Conservation (phyloP, 1,140 invertebrate genomes). For the Euura lappo region DNA sequence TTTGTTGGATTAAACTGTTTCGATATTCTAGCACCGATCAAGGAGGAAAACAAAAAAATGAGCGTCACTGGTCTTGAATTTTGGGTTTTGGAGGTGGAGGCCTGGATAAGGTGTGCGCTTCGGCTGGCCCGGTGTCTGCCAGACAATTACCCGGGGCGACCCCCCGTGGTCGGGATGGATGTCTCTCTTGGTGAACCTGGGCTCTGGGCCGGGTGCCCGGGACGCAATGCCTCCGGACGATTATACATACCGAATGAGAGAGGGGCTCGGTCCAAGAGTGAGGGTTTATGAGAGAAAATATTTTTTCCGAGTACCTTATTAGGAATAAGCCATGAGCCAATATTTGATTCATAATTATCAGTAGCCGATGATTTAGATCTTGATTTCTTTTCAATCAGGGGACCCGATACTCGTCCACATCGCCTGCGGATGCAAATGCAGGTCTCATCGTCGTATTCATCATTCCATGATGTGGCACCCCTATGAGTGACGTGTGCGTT, state of each 20-base stretch:
- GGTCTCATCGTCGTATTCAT: neutral
- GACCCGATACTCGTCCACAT: neutral
- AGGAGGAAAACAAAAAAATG: neutral
- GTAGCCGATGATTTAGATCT: too few relatives aligned
- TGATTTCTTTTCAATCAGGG: neutral
- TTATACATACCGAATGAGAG: neutral
- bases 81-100: conserved; percentile 8
- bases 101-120: conserved; percentile 15
- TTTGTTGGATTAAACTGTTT: too few relatives aligned
- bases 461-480: too few relatives aligned
- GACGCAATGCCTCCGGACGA: neutral
- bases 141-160: conserved; percentile 53
- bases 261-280: too few relatives aligned
- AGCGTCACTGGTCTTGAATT: conserved; percentile 12
- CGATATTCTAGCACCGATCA: too few relatives aligned
- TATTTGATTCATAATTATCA: too few relatives aligned
- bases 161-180: conserved; percentile 53
- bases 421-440: neutral
- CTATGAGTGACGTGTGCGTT: too few relatives aligned
- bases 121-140: conserved; percentile 47
- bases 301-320: too few relatives aligned
- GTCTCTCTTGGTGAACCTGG: conserved; percentile 43
- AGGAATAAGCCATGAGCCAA: too few relatives aligned
- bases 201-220: neutral
- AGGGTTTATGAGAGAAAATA: too few relatives aligned